These are phyloP conservation scores for Sarcoramphus papa DNA, from an alignment of 2,797 vertebrate species.

Conservation along the genomic window DNA sequence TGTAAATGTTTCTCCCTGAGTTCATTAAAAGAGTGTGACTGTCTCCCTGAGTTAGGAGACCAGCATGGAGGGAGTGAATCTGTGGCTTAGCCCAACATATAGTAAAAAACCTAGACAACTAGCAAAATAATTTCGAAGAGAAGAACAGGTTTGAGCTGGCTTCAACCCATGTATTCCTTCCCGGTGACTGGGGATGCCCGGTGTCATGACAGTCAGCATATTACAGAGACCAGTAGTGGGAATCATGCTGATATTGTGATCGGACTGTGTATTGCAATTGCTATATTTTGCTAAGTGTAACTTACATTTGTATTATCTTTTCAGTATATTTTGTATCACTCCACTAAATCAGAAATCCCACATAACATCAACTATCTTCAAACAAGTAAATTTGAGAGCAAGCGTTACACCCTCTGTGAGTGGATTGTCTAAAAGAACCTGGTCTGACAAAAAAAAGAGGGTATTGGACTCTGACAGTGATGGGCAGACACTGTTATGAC, in stretches of 20 bases:
- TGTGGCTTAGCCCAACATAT: not conserved
- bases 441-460: not conserved
- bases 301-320: not conserved
- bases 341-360: not conserved
- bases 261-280: not conserved
- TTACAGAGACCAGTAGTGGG: not conserved
- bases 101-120: not conserved
- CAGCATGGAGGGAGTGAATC: not conserved
- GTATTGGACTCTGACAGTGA: not conserved
- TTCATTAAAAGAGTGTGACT: not conserved
- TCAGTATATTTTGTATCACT: not conserved
- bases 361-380: not conserved
- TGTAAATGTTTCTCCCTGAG: not conserved
- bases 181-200: not conserved
- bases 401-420: not conserved
- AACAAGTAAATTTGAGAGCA: not conserved
- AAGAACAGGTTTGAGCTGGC: not conserved
- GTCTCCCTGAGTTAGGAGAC: not conserved
- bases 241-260: not conserved
- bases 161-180: not conserved
- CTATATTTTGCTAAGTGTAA: not conserved
- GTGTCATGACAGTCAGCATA: not conserved
- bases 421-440: not conserved
- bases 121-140: not conserved
- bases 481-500: not conserved